Evolutionary conservation across 1,140 invertebrate species (phyloP).

Genomic region (Mycetomoellerius zeteki): DNA sequence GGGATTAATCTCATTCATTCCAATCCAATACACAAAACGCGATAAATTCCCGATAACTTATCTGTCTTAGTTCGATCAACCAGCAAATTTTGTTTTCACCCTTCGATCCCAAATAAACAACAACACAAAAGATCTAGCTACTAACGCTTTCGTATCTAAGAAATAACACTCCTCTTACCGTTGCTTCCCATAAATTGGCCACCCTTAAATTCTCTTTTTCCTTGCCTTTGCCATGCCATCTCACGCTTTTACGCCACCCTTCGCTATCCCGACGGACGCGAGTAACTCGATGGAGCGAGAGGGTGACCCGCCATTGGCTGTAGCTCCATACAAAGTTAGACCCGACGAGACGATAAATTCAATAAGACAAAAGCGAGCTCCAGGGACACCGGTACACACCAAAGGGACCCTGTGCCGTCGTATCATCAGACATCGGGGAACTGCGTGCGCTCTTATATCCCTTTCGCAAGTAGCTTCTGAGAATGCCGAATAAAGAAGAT

Average conservation of each 20-base stretch:
- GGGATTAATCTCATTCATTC: background rate
- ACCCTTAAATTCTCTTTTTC: conserved; percentile 33
- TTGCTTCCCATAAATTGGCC: conserved; percentile 16
- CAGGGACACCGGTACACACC: conserved; percentile 23
- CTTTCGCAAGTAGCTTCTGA: background rate
- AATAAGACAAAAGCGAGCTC: conserved; percentile 72
- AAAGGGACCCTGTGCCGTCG: background rate
- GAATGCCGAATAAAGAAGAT: conserved; percentile 66
- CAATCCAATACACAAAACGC: conserved; percentile 1
- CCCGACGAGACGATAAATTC: conserved; percentile 77
- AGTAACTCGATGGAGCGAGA: conserved; percentile 51
- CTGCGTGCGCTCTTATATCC: conserved; percentile 33
- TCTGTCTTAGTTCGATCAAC: background rate
- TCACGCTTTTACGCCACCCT: conserved; percentile 19
- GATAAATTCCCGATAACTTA: conserved; percentile 22
- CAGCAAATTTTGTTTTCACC: conserved; percentile 31
- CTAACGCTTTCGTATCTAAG: background rate
- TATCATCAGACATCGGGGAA: background rate
- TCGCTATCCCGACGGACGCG: background rate
- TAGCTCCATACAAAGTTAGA: conserved; percentile 50
- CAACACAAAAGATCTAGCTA: background rate
- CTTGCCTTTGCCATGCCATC: background rate
- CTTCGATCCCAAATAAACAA: background rate
- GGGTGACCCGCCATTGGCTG: conserved; percentile 27
- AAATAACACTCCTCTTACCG: conserved; percentile 19